These are phyloP conservation scores for Staurois parvus DNA, from an alignment of 2,797 vertebrate species.

Conservation along the genomic window DNA sequence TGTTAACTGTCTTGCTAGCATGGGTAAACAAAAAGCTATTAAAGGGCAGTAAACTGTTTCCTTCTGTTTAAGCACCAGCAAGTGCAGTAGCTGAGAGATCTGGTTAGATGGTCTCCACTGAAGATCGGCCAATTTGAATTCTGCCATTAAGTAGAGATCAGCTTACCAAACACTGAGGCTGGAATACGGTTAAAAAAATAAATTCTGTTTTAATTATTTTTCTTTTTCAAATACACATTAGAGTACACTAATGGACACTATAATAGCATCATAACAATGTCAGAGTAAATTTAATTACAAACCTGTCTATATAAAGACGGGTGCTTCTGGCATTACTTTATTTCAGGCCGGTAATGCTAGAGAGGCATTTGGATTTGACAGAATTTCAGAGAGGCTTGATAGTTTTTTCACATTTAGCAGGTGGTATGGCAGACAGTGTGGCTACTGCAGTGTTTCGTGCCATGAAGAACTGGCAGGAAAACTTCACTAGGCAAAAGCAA, in stretches of 20 bases:
- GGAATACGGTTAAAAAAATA: too few species aligned
- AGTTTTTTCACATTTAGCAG: background rate
- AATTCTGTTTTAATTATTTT: background rate
- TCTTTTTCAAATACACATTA: background rate
- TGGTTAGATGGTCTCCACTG: too few species aligned
- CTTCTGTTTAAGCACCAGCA: too few species aligned
- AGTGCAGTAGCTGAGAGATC: background rate
- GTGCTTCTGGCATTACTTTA: too few species aligned
- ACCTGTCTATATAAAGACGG: background rate
- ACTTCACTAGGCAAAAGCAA: background rate
- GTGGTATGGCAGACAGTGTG: too few species aligned
- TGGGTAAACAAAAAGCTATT: too few species aligned
- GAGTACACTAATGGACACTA: background rate
- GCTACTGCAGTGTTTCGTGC: background rate
- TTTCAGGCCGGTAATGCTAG: background rate
- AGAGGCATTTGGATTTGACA: background rate
- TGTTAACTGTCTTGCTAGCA: too few species aligned
- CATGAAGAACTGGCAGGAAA: background rate
- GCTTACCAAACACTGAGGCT: too few species aligned
- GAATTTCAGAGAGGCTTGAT: background rate
- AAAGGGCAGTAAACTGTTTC: too few species aligned
- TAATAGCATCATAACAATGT: background rate
- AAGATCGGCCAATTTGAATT: too few species aligned
- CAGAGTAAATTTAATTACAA: background rate
- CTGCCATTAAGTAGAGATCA: too few species aligned